Base-by-base conservation (phyloP, 2,797 vertebrate genomes). In the Aplochiton taeniatus region DNA sequence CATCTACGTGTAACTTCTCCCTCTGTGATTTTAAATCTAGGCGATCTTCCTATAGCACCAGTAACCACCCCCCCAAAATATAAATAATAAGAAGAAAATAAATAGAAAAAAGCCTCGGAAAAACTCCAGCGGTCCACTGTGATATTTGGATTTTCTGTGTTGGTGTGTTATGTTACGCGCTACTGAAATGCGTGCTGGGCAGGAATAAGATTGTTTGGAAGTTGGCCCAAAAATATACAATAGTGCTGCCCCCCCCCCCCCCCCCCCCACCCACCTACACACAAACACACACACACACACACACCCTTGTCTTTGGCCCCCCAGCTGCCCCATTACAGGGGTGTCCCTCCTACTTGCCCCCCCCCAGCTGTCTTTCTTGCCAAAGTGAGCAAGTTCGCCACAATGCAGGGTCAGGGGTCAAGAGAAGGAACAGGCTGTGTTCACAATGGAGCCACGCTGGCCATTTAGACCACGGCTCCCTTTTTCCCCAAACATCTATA, bases 91-190 rank as follows among this genome's bases (percentile, higher is more conserved):
- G n/a, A n/a, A n/a, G n/a, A n/a, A n/a, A n/a, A n/a, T n/a, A n/a
- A n/a, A n/a, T n/a, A n/a, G n/a, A n/a, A n/a, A n/a, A n/a, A n/a
- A n/a, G n/a, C n/a, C n/a, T n/a, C n/a, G n/a, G n/a, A n/a, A n/a
- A 6, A 31, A 31, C 6, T 31, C 31, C 31, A 2, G 31, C 6
- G 31, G 3, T 31, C 6, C 31, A 31, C 31, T 31, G 31, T 31
- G 31, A 31, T 31, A 31, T 31, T 31, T 31, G 31, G 20, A 54
- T 19, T 50, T 55, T 47, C 31, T 58, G 44, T 55, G 53, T 57
- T 57, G 71, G 48, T 70, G 57, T 75, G 73, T 76, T 60, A 43
- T 68, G 59, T 65, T 63, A 80, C 74, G 69, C 63, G 65, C 59
- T 58, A 77, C 75, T 75, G 66, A 71, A 73, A 49, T 61, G 60